phyloP scores from a whole-genome alignment of 1,140 invertebrate genomes.

The Philaenus spumarius region DNA sequence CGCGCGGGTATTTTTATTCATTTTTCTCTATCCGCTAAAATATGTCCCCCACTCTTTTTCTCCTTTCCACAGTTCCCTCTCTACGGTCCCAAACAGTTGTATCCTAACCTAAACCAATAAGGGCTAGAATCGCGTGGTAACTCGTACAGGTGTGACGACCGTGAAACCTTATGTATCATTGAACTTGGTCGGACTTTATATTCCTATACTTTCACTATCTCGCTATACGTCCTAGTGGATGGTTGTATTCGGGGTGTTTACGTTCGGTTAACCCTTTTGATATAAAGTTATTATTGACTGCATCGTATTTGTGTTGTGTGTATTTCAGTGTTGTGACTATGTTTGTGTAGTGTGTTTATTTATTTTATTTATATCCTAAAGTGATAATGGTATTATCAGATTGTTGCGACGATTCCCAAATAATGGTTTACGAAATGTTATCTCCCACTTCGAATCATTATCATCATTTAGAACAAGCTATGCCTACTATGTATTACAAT shows the following conservation, averaged over 20 bases:
- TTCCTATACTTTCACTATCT: conserved; percentile 23
- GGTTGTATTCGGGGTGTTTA: conserved; percentile 1
- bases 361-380: neutral
- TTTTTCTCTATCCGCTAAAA: conserved; percentile 9
- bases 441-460: conserved; percentile 12
- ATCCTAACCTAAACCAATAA: neutral
- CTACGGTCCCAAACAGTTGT: neutral
- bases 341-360: neutral
- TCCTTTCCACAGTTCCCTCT: conserved; percentile 3
- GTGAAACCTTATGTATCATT: conserved; percentile 20
- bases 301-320: neutral
- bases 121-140: conserved; percentile 8
- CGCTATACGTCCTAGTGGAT: neutral
- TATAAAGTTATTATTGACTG: no score
- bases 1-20: conserved; percentile 8
- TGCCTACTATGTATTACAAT: conserved; percentile 16
- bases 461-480: no score
- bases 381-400: neutral
- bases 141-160: conserved; percentile 15
- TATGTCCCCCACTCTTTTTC: conserved; percentile 10
- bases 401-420: neutral
- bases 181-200: conserved; percentile 19
- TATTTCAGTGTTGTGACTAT: conserved; percentile 1
- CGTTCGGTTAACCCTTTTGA: no score
- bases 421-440: conserved; percentile 16